These are phyloP conservation scores for Montifringilla adamsi DNA, from an alignment of 2,113 vertebrate species.

Conservation along the genomic window DNA sequence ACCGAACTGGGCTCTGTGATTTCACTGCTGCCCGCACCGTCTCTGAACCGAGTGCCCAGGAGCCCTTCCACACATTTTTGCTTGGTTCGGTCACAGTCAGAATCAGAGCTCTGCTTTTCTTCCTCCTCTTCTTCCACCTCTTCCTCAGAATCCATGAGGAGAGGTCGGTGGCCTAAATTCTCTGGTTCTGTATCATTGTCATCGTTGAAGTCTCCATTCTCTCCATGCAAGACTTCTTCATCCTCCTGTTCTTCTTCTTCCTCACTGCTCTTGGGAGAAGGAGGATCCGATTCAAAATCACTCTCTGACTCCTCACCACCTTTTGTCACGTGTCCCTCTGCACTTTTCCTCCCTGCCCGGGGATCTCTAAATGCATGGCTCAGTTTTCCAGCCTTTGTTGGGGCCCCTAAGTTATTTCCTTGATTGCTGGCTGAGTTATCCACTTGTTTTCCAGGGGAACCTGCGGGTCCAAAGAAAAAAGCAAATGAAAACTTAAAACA, in stretches of 20 bases:
- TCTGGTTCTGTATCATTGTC: conserved; percentile 86
- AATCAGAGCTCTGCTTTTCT: conserved; percentile 90
- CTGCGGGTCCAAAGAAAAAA: conserved; percentile 71
- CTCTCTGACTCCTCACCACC: conserved; percentile 87
- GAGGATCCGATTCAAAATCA: conserved; percentile 95
- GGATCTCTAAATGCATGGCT: conserved; percentile 68
- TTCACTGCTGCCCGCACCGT: neutral
- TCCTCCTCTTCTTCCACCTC: conserved; percentile 86
- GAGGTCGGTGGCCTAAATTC: conserved; percentile 88
- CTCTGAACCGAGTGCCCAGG: neutral
- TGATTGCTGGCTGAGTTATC: conserved; percentile 32
- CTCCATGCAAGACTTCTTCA: conserved; percentile 87
- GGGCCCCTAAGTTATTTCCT: conserved; percentile 15
- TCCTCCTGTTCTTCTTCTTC: conserved; percentile 89
- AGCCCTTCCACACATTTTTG: conserved; percentile 43
- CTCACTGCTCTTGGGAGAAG: conserved; percentile 95
- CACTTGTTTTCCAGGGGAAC: conserved; percentile 65
- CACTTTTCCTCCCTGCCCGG: conserved; percentile 66
- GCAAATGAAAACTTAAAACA: conserved; percentile 24
- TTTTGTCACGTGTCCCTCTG: conserved; percentile 49
- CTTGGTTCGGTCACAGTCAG: conserved; percentile 78
- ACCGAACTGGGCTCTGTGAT: neutral
- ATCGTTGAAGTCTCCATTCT: conserved; percentile 82
- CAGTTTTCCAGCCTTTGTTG: conserved; percentile 46
- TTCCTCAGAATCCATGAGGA: conserved; percentile 96